Percentiles rank a stretch among this genome's conserved stretches.
phyloP scores from a whole-genome alignment of 2,797 vertebrate genomes.

The Microctenopoma steveboyesi region DNA sequence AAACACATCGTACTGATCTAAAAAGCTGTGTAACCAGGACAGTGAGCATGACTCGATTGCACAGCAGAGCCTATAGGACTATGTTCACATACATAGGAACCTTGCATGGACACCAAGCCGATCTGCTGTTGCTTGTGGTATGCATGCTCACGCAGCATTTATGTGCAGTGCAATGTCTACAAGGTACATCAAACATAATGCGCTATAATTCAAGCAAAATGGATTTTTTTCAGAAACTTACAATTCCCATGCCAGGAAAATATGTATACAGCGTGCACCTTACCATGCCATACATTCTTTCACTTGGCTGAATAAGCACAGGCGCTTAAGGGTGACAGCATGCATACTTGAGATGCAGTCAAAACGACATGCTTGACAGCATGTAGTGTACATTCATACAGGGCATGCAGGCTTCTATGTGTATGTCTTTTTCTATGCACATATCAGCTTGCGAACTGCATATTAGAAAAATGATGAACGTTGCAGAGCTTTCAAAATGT shows the following conservation, averaged over 20 bases:
- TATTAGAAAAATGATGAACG: constrained; percentile 15
- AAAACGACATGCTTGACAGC: constrained; percentile 51
- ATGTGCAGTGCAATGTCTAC: not conserved
- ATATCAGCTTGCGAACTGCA: constrained; percentile 11
- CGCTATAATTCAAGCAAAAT: constrained; percentile 18
- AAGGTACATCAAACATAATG: constrained; percentile 11
- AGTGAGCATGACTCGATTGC: not conserved
- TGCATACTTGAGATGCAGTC: constrained; percentile 51
- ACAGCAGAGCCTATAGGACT: not conserved
- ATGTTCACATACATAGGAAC: not conserved
- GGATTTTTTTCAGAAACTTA: constrained; percentile 4
- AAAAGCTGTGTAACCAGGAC: not conserved
- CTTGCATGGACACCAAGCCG: not conserved
- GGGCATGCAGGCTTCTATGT: constrained; percentile 33
- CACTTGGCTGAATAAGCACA: constrained; percentile 45
- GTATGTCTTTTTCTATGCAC: constrained; percentile 24
- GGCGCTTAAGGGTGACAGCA: constrained; percentile 46
- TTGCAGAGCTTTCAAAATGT: constrained; percentile 39
- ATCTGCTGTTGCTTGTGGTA: not conserved
- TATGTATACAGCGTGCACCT: constrained; percentile 27
- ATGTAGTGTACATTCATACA: constrained; percentile 37
- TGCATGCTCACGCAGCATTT: not conserved
- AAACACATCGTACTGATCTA: not conserved
- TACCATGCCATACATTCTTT: constrained; percentile 38
- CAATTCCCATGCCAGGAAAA: constrained; percentile 19